Evolutionary conservation across 1,140 invertebrate genomes (phyloP), one percentile per base, ranked within the genome.

Genomic region (Leptinotarsa lineolata): DNA sequence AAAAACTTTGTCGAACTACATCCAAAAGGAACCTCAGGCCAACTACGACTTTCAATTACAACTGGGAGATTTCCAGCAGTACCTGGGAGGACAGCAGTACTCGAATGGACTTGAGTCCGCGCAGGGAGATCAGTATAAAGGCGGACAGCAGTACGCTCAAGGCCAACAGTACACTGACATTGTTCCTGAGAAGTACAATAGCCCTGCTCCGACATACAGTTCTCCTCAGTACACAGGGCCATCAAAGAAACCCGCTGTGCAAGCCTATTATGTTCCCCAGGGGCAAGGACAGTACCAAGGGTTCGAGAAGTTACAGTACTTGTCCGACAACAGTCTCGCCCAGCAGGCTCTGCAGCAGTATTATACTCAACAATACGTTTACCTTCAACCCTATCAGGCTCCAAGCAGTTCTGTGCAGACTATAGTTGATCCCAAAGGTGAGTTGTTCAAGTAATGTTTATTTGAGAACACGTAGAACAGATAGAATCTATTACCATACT

Each of bases 371-470:
- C 80, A 79, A 63, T 78, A 79, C 15, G 73, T 80, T 74, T 81
- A 80, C 75, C 60, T 81, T 4, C 80, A 80, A 72, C 81, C 78
- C 59, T 76, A 77, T 48, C 67, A 75, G 54, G 64, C 75, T 12
- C 74, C 81, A 4, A 78, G 72, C 66, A 80, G 70, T 70, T 69
- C 75, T 16, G 74, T 82, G 13, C 77, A 82, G 68, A 76, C 72
- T 45, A 76, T 82, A 3, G 73, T 80, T 44, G 80, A 80, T 71
- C 76, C 81, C 54, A 82, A 82, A 76, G 77, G 78, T 77, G 22
- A 74, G 30, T 48, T 58, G 5, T n/a, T 70, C 65, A 67, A 44
- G 11, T 16, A 59, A n/a, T 58, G 8, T 30, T 58, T 68, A 59
- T 69, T 69, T 16, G 20, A 69, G 12, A 20, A 59, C 54, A 59